These are phyloP conservation scores for Tenodera sinensis DNA, from an alignment of 2,888 invertebrate genomes.

Conservation along the genomic window DNA sequence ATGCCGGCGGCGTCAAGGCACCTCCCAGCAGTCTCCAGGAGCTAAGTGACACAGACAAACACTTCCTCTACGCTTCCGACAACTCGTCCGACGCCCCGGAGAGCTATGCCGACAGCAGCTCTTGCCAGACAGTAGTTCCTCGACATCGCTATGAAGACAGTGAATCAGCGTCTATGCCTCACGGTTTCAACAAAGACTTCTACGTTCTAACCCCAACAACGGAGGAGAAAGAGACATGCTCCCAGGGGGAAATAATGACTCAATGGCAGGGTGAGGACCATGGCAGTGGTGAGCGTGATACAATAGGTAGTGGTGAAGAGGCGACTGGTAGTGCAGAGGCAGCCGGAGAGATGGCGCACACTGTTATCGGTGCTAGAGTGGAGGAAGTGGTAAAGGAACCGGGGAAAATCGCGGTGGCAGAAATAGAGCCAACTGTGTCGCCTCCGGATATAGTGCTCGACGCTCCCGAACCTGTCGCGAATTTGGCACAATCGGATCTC, in stretches of 20 bases:
- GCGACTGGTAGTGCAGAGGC: background rate
- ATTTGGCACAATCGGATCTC: background rate
- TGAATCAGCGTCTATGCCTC: background rate
- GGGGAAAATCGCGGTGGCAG: background rate
- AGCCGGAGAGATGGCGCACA: background rate
- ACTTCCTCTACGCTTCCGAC: background rate
- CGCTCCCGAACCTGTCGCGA: background rate
- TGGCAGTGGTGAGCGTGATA: background rate
- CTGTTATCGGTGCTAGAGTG: background rate
- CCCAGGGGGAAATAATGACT: background rate
- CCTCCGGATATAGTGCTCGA: background rate
- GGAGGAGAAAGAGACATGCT: background rate
- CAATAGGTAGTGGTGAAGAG: too few relatives aligned
- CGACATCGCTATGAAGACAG: background rate
- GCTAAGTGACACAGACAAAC: background rate
- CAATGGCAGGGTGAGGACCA: background rate
- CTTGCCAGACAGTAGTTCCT: background rate
- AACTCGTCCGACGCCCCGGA: background rate
- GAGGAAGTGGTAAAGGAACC: background rate
- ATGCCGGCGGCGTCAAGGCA: background rate
- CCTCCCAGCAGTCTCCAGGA: background rate
- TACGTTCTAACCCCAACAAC: background rate
- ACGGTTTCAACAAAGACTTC: background rate
- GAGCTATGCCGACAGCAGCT: background rate
- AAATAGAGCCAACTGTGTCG: background rate